phyloP scores from a whole-genome alignment of 2,797 vertebrate species.

The Chaenodraco wilsoni region DNA sequence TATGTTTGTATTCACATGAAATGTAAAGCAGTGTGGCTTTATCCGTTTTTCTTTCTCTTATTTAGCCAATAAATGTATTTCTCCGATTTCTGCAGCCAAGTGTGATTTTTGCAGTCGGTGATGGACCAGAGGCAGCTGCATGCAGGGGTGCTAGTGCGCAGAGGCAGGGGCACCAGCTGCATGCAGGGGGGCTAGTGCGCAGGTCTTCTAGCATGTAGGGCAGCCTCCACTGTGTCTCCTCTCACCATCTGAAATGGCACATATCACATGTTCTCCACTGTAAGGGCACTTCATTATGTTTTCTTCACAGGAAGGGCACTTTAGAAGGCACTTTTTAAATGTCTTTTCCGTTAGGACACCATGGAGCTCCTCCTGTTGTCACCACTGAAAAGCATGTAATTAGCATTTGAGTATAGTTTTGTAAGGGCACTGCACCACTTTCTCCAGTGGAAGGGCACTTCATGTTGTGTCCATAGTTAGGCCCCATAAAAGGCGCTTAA shows the following conservation, averaged over 20 bases:
- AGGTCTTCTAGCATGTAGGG: not conserved
- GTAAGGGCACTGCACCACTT: no score
- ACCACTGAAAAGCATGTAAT: not conserved
- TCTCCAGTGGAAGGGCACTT: no score
- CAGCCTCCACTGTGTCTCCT: not conserved
- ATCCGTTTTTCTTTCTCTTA: slow-evolving; percentile 25
- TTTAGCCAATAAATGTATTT: slow-evolving; percentile 75
- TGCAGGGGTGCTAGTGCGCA: not conserved
- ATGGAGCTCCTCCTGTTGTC: no score
- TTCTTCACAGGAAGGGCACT: no score
- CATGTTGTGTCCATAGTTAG: no score
- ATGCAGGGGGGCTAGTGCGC: not conserved
- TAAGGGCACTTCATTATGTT: no score
- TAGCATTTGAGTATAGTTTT: no score
- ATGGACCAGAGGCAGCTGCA: not conserved
- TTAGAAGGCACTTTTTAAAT: no score
- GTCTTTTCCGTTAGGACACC: no score
- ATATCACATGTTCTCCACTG: no score
- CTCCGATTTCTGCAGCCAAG: not conserved
- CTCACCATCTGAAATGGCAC: not conserved
- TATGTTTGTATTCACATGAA: slow-evolving; percentile 20
- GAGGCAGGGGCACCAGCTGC: not conserved
- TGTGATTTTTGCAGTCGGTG: not conserved
- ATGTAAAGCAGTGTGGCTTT: slow-evolving; percentile 34
- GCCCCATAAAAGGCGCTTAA: not conserved